Evolutionary conservation across 2,888 invertebrate species (phyloP).

Genomic region (Cerastis leucographa): DNA sequence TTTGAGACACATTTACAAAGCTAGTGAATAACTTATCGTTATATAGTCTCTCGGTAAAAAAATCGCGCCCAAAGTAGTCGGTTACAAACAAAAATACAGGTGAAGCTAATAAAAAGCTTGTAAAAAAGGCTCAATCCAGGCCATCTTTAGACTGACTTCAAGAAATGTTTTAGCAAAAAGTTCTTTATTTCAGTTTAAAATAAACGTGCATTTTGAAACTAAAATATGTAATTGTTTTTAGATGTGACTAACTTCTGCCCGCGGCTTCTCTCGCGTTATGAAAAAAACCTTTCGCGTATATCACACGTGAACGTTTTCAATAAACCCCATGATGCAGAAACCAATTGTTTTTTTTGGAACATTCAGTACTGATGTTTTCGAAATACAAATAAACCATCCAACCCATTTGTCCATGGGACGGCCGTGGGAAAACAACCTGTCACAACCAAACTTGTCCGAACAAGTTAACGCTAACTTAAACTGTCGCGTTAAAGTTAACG

Average conservation of each 20-base stretch:
- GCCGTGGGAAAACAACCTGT: slow-evolving; percentile 49
- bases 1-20: neutral
- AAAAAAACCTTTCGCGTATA: neutral
- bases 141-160: neutral
- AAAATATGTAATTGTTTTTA: neutral
- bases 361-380: neutral
- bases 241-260: neutral
- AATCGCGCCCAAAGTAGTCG: too few species aligned
- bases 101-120: too few species aligned
- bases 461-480: slow-evolving; percentile 58
- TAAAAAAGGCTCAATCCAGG: neutral
- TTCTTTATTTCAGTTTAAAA: neutral
- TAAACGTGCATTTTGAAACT: neutral
- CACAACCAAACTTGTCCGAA: slow-evolving; percentile 47
- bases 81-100: too few species aligned
- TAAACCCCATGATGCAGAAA: neutral
- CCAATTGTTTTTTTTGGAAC: neutral
- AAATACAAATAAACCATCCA: neutral
- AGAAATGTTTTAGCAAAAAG: too few species aligned
- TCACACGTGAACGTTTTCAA: neutral
- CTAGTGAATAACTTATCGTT: neutral
- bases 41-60: too few species aligned
- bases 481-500: slow-evolving; percentile 51
- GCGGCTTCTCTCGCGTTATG: neutral
- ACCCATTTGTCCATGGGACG: slow-evolving; percentile 20